phyloP scores from a whole-genome alignment of 2,797 vertebrate genomes.

The Mus caroli region DNA sequence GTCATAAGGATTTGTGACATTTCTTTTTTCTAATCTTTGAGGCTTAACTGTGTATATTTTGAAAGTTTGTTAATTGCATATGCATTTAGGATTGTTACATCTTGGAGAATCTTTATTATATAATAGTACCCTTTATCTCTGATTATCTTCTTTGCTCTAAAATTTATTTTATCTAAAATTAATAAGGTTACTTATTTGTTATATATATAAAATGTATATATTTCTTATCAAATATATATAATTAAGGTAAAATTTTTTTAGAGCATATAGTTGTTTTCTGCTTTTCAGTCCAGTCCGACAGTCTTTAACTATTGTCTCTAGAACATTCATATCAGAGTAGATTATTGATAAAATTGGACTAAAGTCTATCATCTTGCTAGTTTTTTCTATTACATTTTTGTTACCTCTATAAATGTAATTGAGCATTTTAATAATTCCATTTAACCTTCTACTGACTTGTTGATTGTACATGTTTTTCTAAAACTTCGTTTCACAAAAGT shows the following conservation, averaged over 20 bases:
- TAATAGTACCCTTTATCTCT: constrained; percentile 18
- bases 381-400: not conserved
- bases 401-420: constrained; percentile 22
- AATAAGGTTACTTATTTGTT: not conserved
- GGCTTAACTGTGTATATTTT: constrained; percentile 34
- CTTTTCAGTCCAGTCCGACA: constrained; percentile 53
- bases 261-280: constrained; percentile 44
- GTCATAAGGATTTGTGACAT: constrained; percentile 11
- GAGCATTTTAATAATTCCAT: not conserved
- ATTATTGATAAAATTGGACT: not conserved
- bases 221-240: not conserved
- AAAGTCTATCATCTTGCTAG: not conserved
- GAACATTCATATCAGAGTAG: constrained; percentile 39
- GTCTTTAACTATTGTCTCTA: constrained; percentile 50
- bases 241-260: not conserved
- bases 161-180: not conserved
- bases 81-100: constrained; percentile 43
- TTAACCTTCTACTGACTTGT: constrained; percentile 16
- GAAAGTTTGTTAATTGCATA: constrained; percentile 46
- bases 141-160: not conserved
- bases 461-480: constrained; percentile 61
- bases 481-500: constrained; percentile 27
- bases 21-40: constrained; percentile 35
- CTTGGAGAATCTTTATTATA: constrained; percentile 49
- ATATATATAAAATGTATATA: not conserved